Conservation (phyloP, 2,888 invertebrate species). For the Anodontia alba region DNA sequence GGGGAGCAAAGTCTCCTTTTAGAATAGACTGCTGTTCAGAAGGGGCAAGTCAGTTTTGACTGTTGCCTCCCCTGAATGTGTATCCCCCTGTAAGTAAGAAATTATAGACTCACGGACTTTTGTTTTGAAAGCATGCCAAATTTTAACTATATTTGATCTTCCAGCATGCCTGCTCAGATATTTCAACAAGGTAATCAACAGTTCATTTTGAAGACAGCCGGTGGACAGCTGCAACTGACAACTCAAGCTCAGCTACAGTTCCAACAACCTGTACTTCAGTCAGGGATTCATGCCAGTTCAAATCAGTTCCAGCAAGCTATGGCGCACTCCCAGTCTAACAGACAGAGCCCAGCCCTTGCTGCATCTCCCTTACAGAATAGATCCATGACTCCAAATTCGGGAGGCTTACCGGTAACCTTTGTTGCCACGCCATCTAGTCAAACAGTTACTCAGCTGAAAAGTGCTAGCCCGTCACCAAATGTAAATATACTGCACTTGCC, state of each 20-base stretch:
- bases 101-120: too few species aligned
- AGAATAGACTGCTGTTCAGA: too few species aligned
- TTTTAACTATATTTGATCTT: too few species aligned
- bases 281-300: constrained; percentile 22
- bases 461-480: constrained; percentile 62
- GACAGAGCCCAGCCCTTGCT: constrained; percentile 57
- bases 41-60: too few species aligned
- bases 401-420: constrained; percentile 53
- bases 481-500: constrained; percentile 68
- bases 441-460: constrained; percentile 45
- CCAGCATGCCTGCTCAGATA: constrained; percentile 45
- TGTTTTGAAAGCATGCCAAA: too few species aligned
- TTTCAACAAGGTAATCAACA: constrained; percentile 65
- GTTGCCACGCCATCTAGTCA: constrained; percentile 42
- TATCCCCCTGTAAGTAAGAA: too few species aligned
- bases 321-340: constrained; percentile 1
- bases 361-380: constrained; percentile 65
- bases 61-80: too few species aligned
- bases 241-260: constrained; percentile 62
- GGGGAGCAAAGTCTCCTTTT: too few species aligned
- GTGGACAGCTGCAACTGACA: constrained; percentile 53
- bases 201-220: constrained; percentile 64
- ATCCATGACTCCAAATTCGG: constrained; percentile 61
- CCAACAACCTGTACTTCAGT: constrained; percentile 42
- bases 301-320: constrained; percentile 36